Base-by-base conservation (phyloP, 1,140 invertebrate genomes). In the Trachymyrmex cornetzi region DNA sequence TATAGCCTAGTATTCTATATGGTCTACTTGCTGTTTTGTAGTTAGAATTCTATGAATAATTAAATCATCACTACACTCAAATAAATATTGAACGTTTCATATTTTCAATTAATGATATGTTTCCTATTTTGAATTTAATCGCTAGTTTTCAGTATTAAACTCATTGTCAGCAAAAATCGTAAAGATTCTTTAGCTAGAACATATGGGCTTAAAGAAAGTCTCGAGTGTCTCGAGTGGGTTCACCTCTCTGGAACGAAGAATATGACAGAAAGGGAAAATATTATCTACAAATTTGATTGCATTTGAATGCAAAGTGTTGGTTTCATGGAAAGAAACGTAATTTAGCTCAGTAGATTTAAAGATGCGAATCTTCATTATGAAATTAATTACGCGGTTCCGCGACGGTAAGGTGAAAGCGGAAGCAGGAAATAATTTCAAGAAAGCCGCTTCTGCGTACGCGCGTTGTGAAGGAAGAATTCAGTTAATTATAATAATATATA, bases 361-460 rank as follows among this genome's bases (percentile, higher is more conserved):
- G 84, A 89, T 90, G 87, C 50, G 22, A 44, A 90, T 90, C 88
- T 88, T 77, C 55, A 59, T 69, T 53, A 38, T 67, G 75, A 81
- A 80, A 90, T 90, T 90, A 90, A 90, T 90, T 90, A 90, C 79
- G 77, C 55, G 89, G 77, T 66, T 71, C 50, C 77, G 85, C 80
- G 34, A 61, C 57, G 87, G 61, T 48, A 16, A 16, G 77, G 89
- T 88, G 89, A 90, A 90, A 90, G 89, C 89, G 89, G 89, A 90
- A 90, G 80, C 86, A 66, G 77, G 89, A 86, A 90, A 86, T 59
- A 34, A 67, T 86, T 79, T 79, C 53, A 90, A 89, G 88, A 89
- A 89, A 89, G 87, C 57, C 64, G 53, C 34, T 71, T 75, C 77
- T 66, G 44, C 53, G 71, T 75, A 48, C 79, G n/a, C 61, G 53